Evolutionary conservation across 2,888 invertebrate species (phyloP).

Genomic region (Saturnia japonica): DNA sequence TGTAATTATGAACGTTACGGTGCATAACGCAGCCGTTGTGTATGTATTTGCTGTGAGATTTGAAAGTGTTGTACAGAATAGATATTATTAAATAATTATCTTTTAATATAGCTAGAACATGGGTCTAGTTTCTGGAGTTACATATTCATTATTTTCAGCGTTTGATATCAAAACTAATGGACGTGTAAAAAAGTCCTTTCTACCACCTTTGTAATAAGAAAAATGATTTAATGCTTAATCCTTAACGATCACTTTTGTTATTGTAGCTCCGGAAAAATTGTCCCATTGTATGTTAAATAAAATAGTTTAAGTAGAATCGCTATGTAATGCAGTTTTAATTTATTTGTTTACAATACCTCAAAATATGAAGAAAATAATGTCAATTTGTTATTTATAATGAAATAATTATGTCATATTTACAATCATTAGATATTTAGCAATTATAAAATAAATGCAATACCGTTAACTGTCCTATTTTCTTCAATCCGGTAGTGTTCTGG

Average conservation of each 20-base stretch:
- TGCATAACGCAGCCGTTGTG: conserved; percentile 49
- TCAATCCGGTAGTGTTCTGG: background rate
- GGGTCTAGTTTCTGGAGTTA: background rate
- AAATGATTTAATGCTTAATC: background rate
- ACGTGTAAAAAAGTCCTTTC: background rate
- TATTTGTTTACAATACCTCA: conserved; percentile 59
- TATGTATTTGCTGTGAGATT: conserved; percentile 66
- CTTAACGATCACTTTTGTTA: background rate
- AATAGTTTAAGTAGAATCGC: conserved; percentile 75
- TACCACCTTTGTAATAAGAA: background rate
- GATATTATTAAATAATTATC: conserved; percentile 72
- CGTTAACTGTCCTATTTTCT: background rate
- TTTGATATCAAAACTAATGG: background rate
- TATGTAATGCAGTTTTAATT: conserved; percentile 72
- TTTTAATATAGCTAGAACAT: conserved; percentile 62
- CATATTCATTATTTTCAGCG: background rate
- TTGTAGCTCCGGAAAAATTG: conserved; percentile 27
- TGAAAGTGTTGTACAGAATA: conserved; percentile 78
- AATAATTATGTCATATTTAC: conserved; percentile 5
- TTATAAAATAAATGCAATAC: background rate
- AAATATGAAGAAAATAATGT: conserved; percentile 24
- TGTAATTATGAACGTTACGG: conserved; percentile 59
- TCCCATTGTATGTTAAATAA: conserved; percentile 60
- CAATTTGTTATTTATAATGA: conserved; percentile 15
- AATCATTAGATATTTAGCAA: background rate